A percentile compares a stretch with the other conserved stretches of the same genome.
These are phyloP conservation scores for Epinotia bilunana DNA, from an alignment of 2,888 invertebrate genomes.

Conservation along the genomic window DNA sequence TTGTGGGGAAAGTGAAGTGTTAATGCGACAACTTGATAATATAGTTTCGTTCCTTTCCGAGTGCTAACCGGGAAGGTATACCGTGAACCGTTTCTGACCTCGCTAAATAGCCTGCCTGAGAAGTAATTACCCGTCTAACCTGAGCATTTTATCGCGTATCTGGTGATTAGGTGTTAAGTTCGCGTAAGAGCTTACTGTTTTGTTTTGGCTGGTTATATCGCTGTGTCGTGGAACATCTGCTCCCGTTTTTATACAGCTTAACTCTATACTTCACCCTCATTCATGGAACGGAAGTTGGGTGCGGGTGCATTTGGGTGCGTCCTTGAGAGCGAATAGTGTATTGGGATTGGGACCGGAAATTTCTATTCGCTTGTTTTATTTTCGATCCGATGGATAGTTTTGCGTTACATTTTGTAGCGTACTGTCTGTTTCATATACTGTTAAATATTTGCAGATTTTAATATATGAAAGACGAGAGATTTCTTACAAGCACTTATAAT, in stretches of 20 bases:
- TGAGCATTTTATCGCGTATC: constrained; percentile 46
- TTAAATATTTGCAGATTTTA: not conserved
- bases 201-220: constrained; percentile 20
- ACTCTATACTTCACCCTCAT: constrained; percentile 70
- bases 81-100: constrained; percentile 63
- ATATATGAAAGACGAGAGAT: too few relatives aligned
- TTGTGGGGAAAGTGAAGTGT: constrained; percentile 78
- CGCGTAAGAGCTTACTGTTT: constrained; percentile 43
- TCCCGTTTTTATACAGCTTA: constrained; percentile 67
- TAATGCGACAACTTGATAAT: constrained; percentile 81
- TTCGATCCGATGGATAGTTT: constrained; percentile 41
- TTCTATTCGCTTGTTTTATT: constrained; percentile 61
- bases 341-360: constrained; percentile 68
- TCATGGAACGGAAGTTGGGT: constrained; percentile 77
- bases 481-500: not conserved
- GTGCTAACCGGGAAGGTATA: constrained; percentile 67
- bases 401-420: not conserved
- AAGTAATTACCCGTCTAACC: constrained; percentile 57
- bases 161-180: constrained; percentile 46
- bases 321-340: constrained; percentile 67
- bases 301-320: constrained; percentile 71
- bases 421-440: not conserved
- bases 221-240: constrained; percentile 56
- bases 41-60: constrained; percentile 65
- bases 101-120: constrained; percentile 57